These are phyloP conservation scores for Apoderus coryli DNA, from an alignment of 2,888 invertebrate species.

Conservation along the genomic window DNA sequence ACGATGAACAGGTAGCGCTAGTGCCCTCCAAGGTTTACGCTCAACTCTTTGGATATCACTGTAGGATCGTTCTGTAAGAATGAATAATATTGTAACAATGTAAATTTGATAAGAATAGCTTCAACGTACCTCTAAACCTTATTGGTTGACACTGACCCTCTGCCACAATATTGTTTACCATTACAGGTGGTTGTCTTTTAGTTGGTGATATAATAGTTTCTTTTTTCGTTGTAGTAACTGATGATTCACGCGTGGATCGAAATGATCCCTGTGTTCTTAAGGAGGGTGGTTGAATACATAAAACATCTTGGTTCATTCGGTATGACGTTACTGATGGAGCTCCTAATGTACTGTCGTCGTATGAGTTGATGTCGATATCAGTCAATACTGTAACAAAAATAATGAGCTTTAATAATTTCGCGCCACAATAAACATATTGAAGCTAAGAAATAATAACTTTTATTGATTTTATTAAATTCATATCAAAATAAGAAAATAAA, in stretches of 20 bases:
- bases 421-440: too few relatives aligned
- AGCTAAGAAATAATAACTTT: too few relatives aligned
- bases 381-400: constrained; percentile 36
- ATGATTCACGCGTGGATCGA: constrained; percentile 19
- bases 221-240: constrained; percentile 18
- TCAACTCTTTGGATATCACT: constrained; percentile 41
- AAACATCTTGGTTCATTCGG: constrained; percentile 29
- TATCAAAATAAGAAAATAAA: too few relatives aligned
- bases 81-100: constrained; percentile 4
- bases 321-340: constrained; percentile 31
- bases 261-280: constrained; percentile 27
- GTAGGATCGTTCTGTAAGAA: constrained; percentile 40
- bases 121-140: constrained; percentile 31
- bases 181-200: too few relatives aligned
- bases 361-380: constrained; percentile 42
- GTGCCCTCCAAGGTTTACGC: constrained; percentile 25
- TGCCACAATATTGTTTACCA: constrained; percentile 21
- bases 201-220: too few relatives aligned
- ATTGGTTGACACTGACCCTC: constrained; percentile 27
- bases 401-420: too few relatives aligned
- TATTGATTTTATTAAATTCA: too few relatives aligned
- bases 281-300: constrained; percentile 30
- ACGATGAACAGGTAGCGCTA: constrained; percentile 14
- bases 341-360: constrained; percentile 30
- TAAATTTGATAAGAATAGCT: not conserved